These are phyloP conservation scores for Hirtodrosophila alboralis DNA, from an alignment of 2,888 invertebrate genomes.

Conservation along the genomic window DNA sequence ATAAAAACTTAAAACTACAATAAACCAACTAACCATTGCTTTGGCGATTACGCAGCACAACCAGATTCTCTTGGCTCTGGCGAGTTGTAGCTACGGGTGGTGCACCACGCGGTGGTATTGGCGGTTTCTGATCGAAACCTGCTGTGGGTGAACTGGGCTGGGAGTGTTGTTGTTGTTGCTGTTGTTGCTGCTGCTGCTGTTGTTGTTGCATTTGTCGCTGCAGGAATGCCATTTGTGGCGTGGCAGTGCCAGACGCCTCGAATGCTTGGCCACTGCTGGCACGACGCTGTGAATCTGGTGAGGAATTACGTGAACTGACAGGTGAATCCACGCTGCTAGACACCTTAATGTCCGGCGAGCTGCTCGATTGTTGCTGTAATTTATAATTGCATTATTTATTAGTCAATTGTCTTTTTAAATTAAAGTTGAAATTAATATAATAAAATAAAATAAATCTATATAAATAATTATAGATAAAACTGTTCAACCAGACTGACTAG, in stretches of 20 bases:
- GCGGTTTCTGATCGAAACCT: slow-evolving; percentile 85
- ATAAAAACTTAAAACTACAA: too few relatives aligned
- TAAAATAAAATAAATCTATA: too few relatives aligned
- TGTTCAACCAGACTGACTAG: too few relatives aligned
- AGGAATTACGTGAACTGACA: slow-evolving; percentile 86
- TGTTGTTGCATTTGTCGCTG: slow-evolving; percentile 85
- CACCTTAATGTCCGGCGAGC: slow-evolving; percentile 83
- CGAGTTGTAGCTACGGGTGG: slow-evolving; percentile 86
- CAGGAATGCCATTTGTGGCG: slow-evolving; percentile 86
- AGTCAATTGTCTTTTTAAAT: too few relatives aligned
- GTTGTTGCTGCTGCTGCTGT: slow-evolving; percentile 77
- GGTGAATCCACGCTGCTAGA: slow-evolving; percentile 85
- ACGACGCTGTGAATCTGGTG: slow-evolving; percentile 85
- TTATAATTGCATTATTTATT: too few relatives aligned
- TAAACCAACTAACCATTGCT: slow-evolving; percentile 78
- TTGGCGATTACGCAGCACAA: slow-evolving; percentile 79
- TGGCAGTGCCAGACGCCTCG: slow-evolving; percentile 82
- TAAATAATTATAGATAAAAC: too few relatives aligned
- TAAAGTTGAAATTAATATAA: too few relatives aligned
- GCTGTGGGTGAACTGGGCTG: slow-evolving; percentile 78
- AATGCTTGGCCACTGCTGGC: slow-evolving; percentile 79
- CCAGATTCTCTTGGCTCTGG: slow-evolving; percentile 83
- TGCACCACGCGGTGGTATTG: slow-evolving; percentile 86
- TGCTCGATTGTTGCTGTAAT: slow-evolving; percentile 83
- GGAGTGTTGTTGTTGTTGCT: slow-evolving; percentile 56